Base-by-base conservation (phyloP, 2,888 invertebrate species). In the Phengaris alcon region DNA sequence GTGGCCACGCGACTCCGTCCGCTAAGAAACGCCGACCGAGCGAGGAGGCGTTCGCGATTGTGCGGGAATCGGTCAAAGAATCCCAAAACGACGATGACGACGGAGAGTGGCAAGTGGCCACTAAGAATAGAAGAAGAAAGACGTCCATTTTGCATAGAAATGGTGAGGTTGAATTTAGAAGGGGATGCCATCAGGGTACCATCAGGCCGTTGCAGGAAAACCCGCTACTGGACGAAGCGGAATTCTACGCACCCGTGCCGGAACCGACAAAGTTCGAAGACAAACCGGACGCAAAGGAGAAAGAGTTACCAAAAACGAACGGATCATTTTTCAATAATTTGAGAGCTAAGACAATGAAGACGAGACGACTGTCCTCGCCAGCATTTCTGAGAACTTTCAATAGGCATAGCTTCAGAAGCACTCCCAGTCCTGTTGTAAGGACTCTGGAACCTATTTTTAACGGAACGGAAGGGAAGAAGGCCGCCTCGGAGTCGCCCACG, bases 21-120 rank as follows among this genome's bases (percentile, higher is more conserved):
- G 94, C 94, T 54, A 94, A 94, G 80, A 94, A 94, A 77, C 94
- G 95, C 51, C 90, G 97, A 73, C 97, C 97, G 0, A 97, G 97
- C 83, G 97, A 97, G 82, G 96, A 96, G 82, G 96, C 95, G 0
- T 88, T 96, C 83, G 93, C 94, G 77, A 95, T 95, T 77, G 92
- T 93, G 0, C 94, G 95, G 44, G 94, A 94, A 44, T 95, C 95
- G 75, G 87, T 93, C 54, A 95, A 95, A 73, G 89, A 95, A 46
- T 85, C 95, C 80, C 89, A 94, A 75, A 93, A 93, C 0, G 88
- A 88, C 9, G 88, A 0, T 22, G 22, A 89, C 5, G 88, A 88
- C 59, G 94, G 84, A 73, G 94, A 93, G 82, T 94, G 86, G 94
- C 94, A 84, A 78, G 85, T 87, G 46, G 92, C 89, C 76, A 90